Conservation (phyloP, 2,888 invertebrate genomes). For the Aproaerema taeniolella region DNA sequence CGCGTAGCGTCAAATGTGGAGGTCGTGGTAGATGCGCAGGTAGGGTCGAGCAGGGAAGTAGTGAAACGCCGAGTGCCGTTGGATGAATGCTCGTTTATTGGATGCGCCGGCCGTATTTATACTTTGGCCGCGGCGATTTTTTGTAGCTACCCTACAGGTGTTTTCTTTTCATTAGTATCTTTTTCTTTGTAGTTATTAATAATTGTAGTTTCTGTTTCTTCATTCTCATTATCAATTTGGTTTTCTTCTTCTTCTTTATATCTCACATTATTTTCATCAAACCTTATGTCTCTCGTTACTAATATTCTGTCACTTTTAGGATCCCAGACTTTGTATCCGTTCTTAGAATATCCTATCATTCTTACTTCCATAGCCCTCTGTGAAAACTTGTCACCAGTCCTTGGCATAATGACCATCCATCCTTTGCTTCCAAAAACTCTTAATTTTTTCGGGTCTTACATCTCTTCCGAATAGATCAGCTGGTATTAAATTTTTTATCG, state of each 20-base stretch:
- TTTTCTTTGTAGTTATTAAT: constrained; percentile 5
- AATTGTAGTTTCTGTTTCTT: constrained; percentile 1
- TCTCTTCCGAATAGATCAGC: constrained; percentile 6
- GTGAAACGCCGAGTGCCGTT: too few species aligned
- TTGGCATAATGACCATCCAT: constrained; percentile 15
- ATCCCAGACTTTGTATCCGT: constrained; percentile 18
- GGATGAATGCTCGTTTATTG: too few species aligned
- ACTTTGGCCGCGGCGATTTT: too few species aligned
- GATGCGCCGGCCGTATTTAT: too few species aligned
- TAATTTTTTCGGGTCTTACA: too few species aligned
- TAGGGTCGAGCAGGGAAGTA: too few species aligned
- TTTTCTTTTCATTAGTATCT: background rate
- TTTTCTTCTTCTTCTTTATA: constrained; percentile 12
- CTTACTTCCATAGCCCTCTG: constrained; percentile 14
- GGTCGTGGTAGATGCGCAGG: too few species aligned
- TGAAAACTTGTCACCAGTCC: constrained; percentile 12
- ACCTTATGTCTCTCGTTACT: constrained; percentile 9
- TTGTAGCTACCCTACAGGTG: too few species aligned
- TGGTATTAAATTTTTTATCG: constrained; percentile 12
- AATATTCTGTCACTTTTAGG: constrained; percentile 8
- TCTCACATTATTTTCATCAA: too few species aligned
- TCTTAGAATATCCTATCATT: too few species aligned
- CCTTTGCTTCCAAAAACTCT: constrained; percentile 16
- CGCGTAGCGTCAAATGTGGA: too few species aligned
- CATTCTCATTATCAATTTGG: background rate